Percentiles rank a stretch among this genome's conserved stretches.
phyloP scores from a whole-genome alignment of 2,888 invertebrate genomes.

The Drosophila yooni region DNA sequence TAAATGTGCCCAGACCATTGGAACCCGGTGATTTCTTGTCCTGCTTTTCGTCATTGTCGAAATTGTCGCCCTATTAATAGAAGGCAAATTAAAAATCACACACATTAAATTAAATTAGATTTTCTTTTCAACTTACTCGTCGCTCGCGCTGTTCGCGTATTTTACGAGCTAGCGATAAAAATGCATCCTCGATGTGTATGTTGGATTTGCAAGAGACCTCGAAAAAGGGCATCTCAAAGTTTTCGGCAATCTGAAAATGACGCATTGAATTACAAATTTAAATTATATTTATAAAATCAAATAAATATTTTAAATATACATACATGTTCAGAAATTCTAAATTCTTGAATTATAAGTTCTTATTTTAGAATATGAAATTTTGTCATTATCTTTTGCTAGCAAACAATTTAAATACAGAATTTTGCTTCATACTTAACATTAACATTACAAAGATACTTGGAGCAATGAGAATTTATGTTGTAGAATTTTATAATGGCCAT shows the following conservation, averaged over 20 bases:
- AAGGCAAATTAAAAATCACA: not conserved
- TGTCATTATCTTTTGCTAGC: not conserved
- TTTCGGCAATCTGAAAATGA: constrained; percentile 90
- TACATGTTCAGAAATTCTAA: not conserved
- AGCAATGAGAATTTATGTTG: not conserved
- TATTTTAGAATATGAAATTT: not conserved
- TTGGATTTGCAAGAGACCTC: constrained; percentile 95
- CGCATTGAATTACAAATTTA: not conserved
- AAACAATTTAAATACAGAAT: not conserved
- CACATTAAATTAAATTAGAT: not conserved
- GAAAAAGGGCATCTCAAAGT: constrained; percentile 94
- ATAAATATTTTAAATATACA: not conserved
- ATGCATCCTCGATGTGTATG: constrained; percentile 93
- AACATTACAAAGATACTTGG: not conserved
- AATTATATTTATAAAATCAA: not conserved
- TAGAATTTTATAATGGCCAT: not conserved
- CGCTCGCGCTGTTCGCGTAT: constrained; percentile 92
- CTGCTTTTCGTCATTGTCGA: constrained; percentile 85
- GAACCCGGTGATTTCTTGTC: constrained; percentile 84
- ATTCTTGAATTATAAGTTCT: not conserved
- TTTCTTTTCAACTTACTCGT: constrained; percentile 86
- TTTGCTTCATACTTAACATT: not conserved
- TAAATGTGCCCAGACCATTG: constrained; percentile 84
- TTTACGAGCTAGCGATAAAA: constrained; percentile 91
- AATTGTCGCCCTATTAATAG: constrained; percentile 84